Conservation (phyloP, 2,113 vertebrate species). For the Neolamprologus brichardi region DNA sequence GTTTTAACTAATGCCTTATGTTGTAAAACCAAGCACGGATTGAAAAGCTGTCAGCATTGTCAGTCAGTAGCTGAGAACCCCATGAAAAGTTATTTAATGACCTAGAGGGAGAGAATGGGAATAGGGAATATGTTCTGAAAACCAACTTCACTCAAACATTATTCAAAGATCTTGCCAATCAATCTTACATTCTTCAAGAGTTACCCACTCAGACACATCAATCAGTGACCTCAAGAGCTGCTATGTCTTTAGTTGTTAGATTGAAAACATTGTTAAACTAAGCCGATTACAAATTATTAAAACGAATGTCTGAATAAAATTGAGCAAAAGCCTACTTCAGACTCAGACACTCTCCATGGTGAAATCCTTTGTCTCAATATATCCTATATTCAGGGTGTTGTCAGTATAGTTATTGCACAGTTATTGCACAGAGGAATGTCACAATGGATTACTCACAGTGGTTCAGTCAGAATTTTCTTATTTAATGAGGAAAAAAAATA, state of each 20-base stretch:
- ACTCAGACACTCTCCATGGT: not conserved
- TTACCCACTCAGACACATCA: not conserved
- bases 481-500: not conserved
- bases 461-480: not conserved
- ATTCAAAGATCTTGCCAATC: constrained; percentile 25
- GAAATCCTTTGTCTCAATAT: not conserved
- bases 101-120: not conserved
- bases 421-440: not conserved
- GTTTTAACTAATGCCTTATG: not conserved
- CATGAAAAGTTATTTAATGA: not conserved
- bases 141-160: not conserved
- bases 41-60: constrained; percentile 13
- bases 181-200: constrained; percentile 19
- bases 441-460: not conserved
- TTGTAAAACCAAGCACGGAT: not conserved
- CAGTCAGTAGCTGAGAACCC: not conserved
- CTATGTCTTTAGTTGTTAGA: constrained; percentile 21
- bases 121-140: not conserved
- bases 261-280: constrained; percentile 11
- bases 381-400: not conserved
- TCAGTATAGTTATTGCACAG: not conserved
- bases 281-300: not conserved
- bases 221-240: not conserved
- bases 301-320: not conserved
- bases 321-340: not conserved